A percentile compares a stretch with the other conserved stretches of the same genome.
Evolutionary conservation across 2,888 invertebrate species (phyloP).

Genomic region (Heliconius sara): DNA sequence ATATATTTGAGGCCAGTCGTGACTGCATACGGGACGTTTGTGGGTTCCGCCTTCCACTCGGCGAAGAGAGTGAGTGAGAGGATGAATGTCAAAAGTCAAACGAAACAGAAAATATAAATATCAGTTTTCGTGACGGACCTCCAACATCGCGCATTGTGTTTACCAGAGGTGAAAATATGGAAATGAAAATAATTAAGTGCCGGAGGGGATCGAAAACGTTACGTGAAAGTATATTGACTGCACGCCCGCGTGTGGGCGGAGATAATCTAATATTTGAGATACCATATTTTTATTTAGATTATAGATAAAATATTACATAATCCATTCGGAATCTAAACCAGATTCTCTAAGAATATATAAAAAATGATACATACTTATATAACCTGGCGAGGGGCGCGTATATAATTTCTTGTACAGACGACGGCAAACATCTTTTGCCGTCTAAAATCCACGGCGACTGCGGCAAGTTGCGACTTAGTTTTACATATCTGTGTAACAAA

Average conservation of each 20-base stretch:
- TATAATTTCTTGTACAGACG: slow-evolving; percentile 96
- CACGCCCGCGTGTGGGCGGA: too few relatives aligned
- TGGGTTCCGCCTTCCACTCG: background rate
- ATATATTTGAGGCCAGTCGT: background rate
- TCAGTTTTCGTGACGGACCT: too few relatives aligned
- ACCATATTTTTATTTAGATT: too few relatives aligned
- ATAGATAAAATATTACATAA: too few relatives aligned
- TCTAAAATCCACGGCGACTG: slow-evolving; percentile 97
- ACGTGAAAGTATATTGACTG: too few relatives aligned
- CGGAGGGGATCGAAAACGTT: too few relatives aligned
- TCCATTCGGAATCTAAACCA: too few relatives aligned
- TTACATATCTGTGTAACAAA: slow-evolving; percentile 87
- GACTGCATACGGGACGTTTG: background rate
- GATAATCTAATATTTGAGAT: too few relatives aligned
- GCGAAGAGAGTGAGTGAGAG: background rate
- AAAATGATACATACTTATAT: slow-evolving; percentile 79
- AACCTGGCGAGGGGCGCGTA: slow-evolving; percentile 86
- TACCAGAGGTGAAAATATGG: too few relatives aligned
- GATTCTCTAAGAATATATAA: background rate
- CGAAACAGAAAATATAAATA: too few relatives aligned
- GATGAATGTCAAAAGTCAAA: background rate
- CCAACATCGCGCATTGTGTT: too few relatives aligned
- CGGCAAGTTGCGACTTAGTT: slow-evolving; percentile 91
- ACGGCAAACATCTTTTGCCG: slow-evolving; percentile 90
- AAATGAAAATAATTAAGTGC: too few relatives aligned